Percentiles rank a stretch among this genome's conserved stretches.
Conservation (phyloP, 2,113 vertebrate genomes). For the Pachypanchax playfairii region DNA sequence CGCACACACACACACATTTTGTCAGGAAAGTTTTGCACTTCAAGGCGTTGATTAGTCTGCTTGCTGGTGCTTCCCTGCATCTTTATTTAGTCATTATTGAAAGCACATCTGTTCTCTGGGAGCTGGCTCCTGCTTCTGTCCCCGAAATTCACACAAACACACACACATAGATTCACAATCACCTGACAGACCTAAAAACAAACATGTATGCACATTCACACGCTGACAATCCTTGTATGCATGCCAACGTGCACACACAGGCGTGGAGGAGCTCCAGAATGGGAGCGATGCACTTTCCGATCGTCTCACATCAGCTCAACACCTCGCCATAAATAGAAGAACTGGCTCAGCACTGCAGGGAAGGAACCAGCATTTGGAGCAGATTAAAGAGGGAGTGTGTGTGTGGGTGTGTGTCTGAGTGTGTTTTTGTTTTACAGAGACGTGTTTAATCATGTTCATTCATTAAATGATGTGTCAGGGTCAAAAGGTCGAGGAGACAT, state of each 20-base stretch:
- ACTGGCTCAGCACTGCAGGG: constrained; percentile 62
- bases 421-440: constrained; percentile 14
- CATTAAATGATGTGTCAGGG: constrained; percentile 25
- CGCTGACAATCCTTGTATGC: constrained; percentile 4
- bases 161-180: constrained; percentile 13
- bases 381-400: constrained; percentile 63
- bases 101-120: constrained; percentile 57
- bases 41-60: constrained; percentile 46
- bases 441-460: constrained; percentile 8
- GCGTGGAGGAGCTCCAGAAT: constrained; percentile 60
- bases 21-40: constrained; percentile 37
- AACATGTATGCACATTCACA: constrained; percentile 4
- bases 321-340: constrained; percentile 74
- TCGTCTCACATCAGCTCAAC: constrained; percentile 74
- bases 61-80: constrained; percentile 46
- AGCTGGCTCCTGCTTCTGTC: constrained; percentile 45
- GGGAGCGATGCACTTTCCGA: constrained; percentile 59
- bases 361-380: constrained; percentile 71
- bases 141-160: constrained; percentile 20
- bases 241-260: constrained; percentile 24
- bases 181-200: constrained; percentile 29
- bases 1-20: no score
- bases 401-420: constrained; percentile 17
- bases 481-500: constrained; percentile 28
- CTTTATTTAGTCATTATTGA: constrained; percentile 61